Conservation (phyloP, 2,113 vertebrate genomes). For the Melanocharis versteri region DNA sequence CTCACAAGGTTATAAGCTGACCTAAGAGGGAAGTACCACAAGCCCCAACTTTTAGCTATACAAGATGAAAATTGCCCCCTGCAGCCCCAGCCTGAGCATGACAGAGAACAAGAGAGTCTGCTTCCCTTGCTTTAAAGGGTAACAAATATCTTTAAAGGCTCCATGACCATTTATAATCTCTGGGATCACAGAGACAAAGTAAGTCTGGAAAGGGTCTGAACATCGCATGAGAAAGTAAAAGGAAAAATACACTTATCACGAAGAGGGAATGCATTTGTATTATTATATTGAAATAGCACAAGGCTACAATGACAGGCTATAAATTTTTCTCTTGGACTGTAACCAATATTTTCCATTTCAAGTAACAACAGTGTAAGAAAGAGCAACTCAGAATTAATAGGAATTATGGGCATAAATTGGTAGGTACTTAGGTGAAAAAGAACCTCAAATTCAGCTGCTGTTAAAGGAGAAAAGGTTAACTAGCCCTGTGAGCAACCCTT, state of each 20-base stretch:
- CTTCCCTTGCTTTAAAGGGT: background rate
- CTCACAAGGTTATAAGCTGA: background rate
- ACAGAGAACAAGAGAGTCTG: background rate
- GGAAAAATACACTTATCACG: conserved; percentile 47
- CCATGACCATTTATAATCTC: background rate
- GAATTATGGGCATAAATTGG: conserved; percentile 1
- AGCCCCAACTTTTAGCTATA: background rate
- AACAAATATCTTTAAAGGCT: background rate
- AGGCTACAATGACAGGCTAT: conserved; percentile 49
- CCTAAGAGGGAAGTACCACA: background rate
- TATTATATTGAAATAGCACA: conserved; percentile 50
- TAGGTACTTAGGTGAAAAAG: background rate
- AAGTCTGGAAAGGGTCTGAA: conserved; percentile 8
- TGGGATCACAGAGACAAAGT: background rate
- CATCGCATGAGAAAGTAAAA: conserved; percentile 19
- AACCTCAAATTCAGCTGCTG: background rate
- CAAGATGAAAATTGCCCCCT: background rate
- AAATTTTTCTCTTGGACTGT: conserved; percentile 47
- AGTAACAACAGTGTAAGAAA: conserved; percentile 33
- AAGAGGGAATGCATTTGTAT: conserved; percentile 41
- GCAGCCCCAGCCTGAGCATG: background rate
- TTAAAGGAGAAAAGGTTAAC: conserved; percentile 11
- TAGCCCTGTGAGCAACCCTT: background rate
- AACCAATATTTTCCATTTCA: conserved; percentile 63
- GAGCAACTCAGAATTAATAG: conserved; percentile 33